These are phyloP conservation scores for Alethe castanea DNA, from an alignment of 2,113 vertebrate genomes.

Conservation along the genomic window DNA sequence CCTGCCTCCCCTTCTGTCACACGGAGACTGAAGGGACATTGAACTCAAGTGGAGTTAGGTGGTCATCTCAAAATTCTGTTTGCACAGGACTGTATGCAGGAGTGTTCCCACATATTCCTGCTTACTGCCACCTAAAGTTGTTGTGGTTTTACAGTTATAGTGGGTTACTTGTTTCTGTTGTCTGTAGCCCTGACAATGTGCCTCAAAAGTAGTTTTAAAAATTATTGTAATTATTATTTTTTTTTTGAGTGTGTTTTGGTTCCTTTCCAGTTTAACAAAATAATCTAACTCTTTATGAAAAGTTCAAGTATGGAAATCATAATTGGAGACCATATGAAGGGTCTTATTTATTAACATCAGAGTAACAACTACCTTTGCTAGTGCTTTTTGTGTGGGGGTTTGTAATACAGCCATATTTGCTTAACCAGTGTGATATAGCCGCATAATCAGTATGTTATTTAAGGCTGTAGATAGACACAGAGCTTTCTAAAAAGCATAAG, in stretches of 20 bases:
- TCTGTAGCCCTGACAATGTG: neutral
- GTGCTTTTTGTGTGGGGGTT: neutral
- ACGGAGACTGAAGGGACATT: neutral
- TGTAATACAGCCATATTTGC: neutral
- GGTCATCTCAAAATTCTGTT: neutral
- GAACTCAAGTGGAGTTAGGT: neutral
- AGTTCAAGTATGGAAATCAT: neutral
- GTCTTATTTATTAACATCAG: neutral
- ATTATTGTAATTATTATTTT: neutral
- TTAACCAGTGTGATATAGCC: neutral
- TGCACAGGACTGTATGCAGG: neutral
- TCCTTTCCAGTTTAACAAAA: neutral
- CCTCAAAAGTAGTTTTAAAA: neutral
- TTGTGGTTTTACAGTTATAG: neutral
- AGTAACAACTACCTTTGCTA: neutral
- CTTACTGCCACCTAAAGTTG: neutral
- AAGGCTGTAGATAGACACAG: neutral
- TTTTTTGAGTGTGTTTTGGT: neutral
- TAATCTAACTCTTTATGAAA: neutral
- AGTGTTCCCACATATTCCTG: rapidly evolving
- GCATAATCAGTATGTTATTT: neutral
- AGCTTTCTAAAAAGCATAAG: neutral
- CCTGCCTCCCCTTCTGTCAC: neutral
- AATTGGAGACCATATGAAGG: neutral
- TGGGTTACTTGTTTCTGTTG: neutral